Evolutionary conservation across 2,113 vertebrate species (phyloP), one percentile per base, ranked within the genome.

Genomic region (Hiodon alosoides): DNA sequence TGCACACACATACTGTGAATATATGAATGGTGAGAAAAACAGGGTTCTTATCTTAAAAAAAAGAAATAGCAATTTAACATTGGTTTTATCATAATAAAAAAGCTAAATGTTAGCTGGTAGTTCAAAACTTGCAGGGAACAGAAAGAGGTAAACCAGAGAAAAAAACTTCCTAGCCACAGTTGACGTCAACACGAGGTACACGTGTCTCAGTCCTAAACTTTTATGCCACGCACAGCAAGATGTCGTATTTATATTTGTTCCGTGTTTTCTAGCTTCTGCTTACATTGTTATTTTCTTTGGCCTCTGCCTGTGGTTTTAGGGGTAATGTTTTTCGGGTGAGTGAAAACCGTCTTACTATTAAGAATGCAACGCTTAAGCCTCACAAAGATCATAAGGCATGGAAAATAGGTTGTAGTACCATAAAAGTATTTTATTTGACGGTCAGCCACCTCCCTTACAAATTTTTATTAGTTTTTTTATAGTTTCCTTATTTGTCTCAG

Each of bases 251-350:
- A 78, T 84, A 81, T 81, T 55, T 62, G 65, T 72, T 73, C 76
- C 76, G 71, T 80, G 67, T 74, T 82, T 81, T 82, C 77, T 77
- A 67, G 79, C 82, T 79, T 62, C 82, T 48, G 77, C 76, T 77
- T 78, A 76, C 76, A 54, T 78, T 85, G 80, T 86, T 85, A 86
- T 86, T 89, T 87, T 83, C 77, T 78, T 79, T 17, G 47, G 76
- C 81, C 74, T 67, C 5, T 65, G 78, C 72, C 80, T 88, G 84
- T 76, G 85, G 87, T 85, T 51, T 4, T 31, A 16, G 67, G 78
- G 81, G 58, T 76, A 79, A 65, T 79, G 76, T 83, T 83, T 71
- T 80, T 6, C 4, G 54, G 81, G 5, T 7, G 70, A 79, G 69
- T 75, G 75, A 82, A 77, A 75, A 78, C 67, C 60, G 48, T 51